Base-by-base conservation (phyloP, 2,888 invertebrate genomes). In the Plagodis pulveraria region DNA sequence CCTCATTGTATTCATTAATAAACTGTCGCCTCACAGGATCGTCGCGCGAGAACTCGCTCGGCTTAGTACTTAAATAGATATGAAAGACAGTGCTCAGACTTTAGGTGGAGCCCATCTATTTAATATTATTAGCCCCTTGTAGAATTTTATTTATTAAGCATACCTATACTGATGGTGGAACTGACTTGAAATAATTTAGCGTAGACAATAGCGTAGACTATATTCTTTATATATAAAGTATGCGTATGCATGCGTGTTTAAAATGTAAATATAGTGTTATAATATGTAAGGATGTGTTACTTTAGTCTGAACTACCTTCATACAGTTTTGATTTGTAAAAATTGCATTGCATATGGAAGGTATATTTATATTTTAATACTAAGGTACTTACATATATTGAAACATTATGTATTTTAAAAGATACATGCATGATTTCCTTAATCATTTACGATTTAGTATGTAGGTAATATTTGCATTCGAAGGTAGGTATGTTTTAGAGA, bases 241-340 rank as follows among this genome's bases (percentile, higher is more conserved):
- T 4, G n/a, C 46, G 22, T 22, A 22, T 22, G 22, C 22, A 22
- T 22, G 22, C 22, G 22, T 22, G 22, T 22, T 22, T 22, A 22
- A 22, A 22, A 22, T 22, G 22, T 22, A 22, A 22, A 22, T 22
- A 22, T 22, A 2, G 22, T 22, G 1, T 22, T 2, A 22, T 2
- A 22, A 22, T 22, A 4, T 22, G 22, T 22, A 22, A 22, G 22
- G 22, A 22, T 22, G 22, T 22, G 22, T 22, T 22, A 22, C 22
- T 22, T 22, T 22, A 22, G 22, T 22, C 22, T 2, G 22, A 22
- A 4, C 22, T 47, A 54, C 66, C 70, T 74, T 74, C 70, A 49
- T 63, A 61, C 69, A 68, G 58, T 76, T 78, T 75, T 69, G 50
- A 69, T 53, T 46, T 56, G 22, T 47, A 34, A 43, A 59, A 66